A percentile compares a stretch with the other conserved stretches of the same genome.
phyloP scores from a whole-genome alignment of 2,113 vertebrate species.

The Catagonus wagneri region DNA sequence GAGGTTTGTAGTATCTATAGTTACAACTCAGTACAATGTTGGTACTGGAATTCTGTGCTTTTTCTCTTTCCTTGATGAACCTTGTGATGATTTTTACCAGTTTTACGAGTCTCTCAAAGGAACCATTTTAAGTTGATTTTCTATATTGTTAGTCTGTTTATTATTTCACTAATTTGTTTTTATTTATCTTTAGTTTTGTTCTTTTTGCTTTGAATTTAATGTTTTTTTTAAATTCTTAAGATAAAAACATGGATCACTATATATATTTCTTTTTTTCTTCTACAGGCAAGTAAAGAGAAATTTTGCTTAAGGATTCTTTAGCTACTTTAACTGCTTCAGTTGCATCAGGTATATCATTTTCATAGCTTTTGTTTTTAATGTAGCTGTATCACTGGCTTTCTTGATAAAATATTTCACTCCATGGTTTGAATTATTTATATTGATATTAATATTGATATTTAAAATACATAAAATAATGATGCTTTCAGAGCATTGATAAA shows the following conservation, averaged over 20 bases:
- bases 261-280: not conserved
- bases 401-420: slow-evolving; percentile 3
- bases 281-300: not conserved
- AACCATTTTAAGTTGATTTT: not conserved
- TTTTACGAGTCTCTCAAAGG: not conserved
- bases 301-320: not conserved
- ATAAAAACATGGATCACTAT: not conserved
- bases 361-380: slow-evolving; percentile 41
- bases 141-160: not conserved
- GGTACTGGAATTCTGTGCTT: not conserved
- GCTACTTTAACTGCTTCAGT: not conserved
- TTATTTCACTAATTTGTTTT: not conserved
- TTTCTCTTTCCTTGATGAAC: not conserved
- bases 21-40: not conserved
- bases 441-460: not conserved
- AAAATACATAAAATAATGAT: not conserved
- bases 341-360: not conserved
- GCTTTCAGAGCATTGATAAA: slow-evolving; percentile 27
- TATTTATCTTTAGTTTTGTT: not conserved
- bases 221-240: slow-evolving; percentile 42
- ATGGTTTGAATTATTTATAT: slow-evolving; percentile 51
- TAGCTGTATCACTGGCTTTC: slow-evolving; percentile 29
- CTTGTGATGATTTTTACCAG: not conserved
- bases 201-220: not conserved
- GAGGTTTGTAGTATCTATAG: not conserved